phyloP scores from a whole-genome alignment of 2,113 vertebrate genomes.

The Lampris megalopsis region DNA sequence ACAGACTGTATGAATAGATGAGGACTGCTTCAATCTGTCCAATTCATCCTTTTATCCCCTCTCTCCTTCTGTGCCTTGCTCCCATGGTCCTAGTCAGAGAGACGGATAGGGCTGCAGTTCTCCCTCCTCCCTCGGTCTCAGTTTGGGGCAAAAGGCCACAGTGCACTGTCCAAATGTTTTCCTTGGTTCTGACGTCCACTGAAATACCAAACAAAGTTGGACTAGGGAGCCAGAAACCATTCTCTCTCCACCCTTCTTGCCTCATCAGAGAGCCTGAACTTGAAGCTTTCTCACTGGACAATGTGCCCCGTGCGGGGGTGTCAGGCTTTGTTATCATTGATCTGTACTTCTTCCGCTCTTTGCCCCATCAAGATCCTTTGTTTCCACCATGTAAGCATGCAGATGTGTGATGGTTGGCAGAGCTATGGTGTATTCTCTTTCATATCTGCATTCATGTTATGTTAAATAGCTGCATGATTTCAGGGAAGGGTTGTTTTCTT shows the following conservation, averaged over 20 bases:
- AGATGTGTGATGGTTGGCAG: slow-evolving; percentile 69
- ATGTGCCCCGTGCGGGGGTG: slow-evolving; percentile 23
- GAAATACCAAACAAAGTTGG: slow-evolving; percentile 53
- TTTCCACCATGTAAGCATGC: slow-evolving; percentile 30
- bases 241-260: slow-evolving; percentile 4
- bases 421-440: slow-evolving; percentile 38
- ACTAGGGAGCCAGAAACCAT: slow-evolving; percentile 10
- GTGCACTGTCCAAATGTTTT: slow-evolving; percentile 45
- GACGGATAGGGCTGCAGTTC: not conserved
- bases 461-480: slow-evolving; percentile 13
- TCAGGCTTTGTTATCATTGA: slow-evolving; percentile 50
- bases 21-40: slow-evolving; percentile 24
- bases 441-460: slow-evolving; percentile 39
- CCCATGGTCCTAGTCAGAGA: slow-evolving; percentile 14
- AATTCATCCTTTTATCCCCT: slow-evolving; percentile 44
- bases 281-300: slow-evolving; percentile 27
- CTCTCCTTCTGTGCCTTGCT: slow-evolving; percentile 15
- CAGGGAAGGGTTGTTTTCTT: slow-evolving; percentile 29
- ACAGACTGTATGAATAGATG: slow-evolving; percentile 23
- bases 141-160: slow-evolving; percentile 21
- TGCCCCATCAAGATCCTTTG: slow-evolving; percentile 27
- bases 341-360: slow-evolving; percentile 36
- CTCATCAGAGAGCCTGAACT: slow-evolving; percentile 29
- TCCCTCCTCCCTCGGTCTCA: slow-evolving; percentile 46
- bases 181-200: slow-evolving; percentile 45